These are phyloP conservation scores for Drosophila engyochracea DNA, from an alignment of 2,888 invertebrate species.

Conservation along the genomic window DNA sequence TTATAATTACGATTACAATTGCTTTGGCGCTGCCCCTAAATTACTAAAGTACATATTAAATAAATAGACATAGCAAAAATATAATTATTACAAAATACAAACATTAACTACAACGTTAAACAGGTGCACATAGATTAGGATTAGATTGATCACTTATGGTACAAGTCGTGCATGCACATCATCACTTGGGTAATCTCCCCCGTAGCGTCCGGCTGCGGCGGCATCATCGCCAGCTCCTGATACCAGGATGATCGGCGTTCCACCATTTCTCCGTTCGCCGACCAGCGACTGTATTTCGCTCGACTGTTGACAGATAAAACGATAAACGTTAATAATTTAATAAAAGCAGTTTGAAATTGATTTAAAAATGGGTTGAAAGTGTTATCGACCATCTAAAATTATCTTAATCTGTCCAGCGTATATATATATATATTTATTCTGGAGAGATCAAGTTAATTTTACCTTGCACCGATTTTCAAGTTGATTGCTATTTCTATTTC, in stretches of 20 bases:
- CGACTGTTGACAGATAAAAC: constrained; percentile 45
- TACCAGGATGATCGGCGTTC: constrained; percentile 61
- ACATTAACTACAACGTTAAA: background rate
- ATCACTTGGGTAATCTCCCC: constrained; percentile 75
- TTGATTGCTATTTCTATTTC: background rate
- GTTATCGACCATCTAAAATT: background rate
- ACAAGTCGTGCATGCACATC: constrained; percentile 82
- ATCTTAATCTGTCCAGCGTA: background rate
- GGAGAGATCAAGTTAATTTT: background rate
- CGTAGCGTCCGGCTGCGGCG: constrained; percentile 57
- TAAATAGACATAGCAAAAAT: background rate
- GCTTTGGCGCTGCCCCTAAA: constrained; percentile 12
- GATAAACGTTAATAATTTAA: background rate
- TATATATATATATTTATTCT: background rate
- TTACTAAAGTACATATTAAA: background rate
- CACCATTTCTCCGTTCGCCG: constrained; percentile 38
- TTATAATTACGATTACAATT: constrained; percentile 4
- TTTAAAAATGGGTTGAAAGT: background rate
- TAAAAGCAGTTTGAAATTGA: background rate
- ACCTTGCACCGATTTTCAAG: background rate
- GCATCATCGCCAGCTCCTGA: constrained; percentile 68
- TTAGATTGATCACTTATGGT: constrained; percentile 62
- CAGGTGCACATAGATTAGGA: background rate
- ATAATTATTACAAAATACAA: constrained; percentile 5
- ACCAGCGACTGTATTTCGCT: constrained; percentile 63